Base-by-base conservation (phyloP, 2,113 vertebrate genomes). In the Alces alces region DNA sequence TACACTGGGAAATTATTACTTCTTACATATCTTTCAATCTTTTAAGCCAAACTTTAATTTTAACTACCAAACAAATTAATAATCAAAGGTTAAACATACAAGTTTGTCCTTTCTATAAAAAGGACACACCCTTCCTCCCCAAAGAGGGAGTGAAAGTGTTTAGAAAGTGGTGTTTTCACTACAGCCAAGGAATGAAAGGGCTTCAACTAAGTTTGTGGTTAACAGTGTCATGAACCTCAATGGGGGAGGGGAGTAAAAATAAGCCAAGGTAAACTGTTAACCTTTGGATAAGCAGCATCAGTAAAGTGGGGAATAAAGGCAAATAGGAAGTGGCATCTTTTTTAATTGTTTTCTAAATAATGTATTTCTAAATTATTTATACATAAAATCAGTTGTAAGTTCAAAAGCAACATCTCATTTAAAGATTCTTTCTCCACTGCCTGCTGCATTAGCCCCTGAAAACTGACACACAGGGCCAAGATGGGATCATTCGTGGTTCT, bases 151-250 rank as follows among this genome's bases (percentile, higher is more conserved):
- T 83, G 27, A 90, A 93, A 86, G 55, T 79, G 43, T 73, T 93
- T 80, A 93, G 58, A 93, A 89, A 97, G 28, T 78, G 47, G 16
- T 83, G n/a, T 88, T 89, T 93, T 79, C 64, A 33, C 50, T 36
- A 86, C 79, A 93, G 64, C 58, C 90, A 95, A 84, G 23, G n/a
- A 16, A 89, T 70, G 39, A 79, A 94, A 96, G 47, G 17, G 27
- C n/a, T 90, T 86, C 57, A 78, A 11, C n/a, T 16, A 89, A 80
- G 52, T 55, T 82, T 36, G 52, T 19, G 52, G 55, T 55, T 87
- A 87, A 86, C 55, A 85, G 36, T n/a, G 19, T n/a, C 21, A 33
- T 10, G 50, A 89, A 43, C 61, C 47, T 79, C 64, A 84, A 84
- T 39, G 33, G 50, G n/a, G 12, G 66, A 89, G 28, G 19, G 27